A percentile compares a stretch with the other conserved stretches of the same genome.
phyloP scores from a whole-genome alignment of 2,797 vertebrate genomes.

The Myotis myotis region DNA sequence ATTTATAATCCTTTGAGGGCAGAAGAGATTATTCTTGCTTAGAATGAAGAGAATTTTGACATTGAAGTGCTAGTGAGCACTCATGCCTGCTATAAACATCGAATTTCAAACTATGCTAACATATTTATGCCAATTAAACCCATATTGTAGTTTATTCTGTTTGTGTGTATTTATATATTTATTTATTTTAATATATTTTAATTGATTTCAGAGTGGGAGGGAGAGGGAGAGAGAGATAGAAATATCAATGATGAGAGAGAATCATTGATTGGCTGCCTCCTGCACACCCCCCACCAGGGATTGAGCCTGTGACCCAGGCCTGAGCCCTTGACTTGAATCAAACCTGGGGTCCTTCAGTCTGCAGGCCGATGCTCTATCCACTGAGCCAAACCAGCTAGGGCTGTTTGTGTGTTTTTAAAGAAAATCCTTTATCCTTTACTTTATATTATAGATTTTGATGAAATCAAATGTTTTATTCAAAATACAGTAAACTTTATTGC shows the following conservation, averaged over 20 bases:
- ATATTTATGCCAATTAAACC: background rate
- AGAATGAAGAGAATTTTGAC: background rate
- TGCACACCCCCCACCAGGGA: background rate
- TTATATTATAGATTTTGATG: background rate
- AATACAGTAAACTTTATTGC: background rate
- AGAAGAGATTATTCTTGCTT: background rate
- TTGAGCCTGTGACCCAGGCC: background rate
- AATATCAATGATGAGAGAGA: background rate
- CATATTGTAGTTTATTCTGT: background rate
- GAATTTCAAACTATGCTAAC: background rate
- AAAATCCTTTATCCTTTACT: background rate
- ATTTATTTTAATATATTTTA: background rate
- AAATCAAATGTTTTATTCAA: background rate
- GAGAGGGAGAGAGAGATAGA: background rate
- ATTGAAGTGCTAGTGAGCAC: background rate
- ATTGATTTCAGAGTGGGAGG: background rate
- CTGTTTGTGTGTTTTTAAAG: background rate
- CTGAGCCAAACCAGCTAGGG: background rate
- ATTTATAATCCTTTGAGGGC: background rate
- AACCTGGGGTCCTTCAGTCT: background rate
- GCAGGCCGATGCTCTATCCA: too few species aligned
- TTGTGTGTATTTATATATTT: too few species aligned
- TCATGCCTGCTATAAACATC: background rate
- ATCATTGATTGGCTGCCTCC: background rate
- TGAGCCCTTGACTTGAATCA: background rate